These are phyloP conservation scores for Danio tinwini DNA, from an alignment of 2,797 vertebrate species.

Conservation along the genomic window DNA sequence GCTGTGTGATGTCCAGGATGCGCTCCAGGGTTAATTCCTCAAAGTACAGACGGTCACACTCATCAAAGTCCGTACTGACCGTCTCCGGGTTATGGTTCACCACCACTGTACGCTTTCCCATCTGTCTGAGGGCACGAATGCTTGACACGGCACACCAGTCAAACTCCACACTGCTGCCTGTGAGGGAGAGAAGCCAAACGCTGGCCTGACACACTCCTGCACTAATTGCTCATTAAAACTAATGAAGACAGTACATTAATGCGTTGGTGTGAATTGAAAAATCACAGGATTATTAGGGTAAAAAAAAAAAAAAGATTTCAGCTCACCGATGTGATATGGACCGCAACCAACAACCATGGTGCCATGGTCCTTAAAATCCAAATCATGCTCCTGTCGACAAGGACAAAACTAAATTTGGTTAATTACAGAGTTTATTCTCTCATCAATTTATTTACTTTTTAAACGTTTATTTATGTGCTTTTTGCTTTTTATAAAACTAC, in stretches of 20 bases:
- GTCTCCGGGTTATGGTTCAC: slow-evolving; percentile 98
- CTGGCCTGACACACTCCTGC: slow-evolving; percentile 27
- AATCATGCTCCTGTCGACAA: slow-evolving; percentile 86
- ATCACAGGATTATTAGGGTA: background rate
- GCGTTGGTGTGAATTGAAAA: slow-evolving; percentile 3
- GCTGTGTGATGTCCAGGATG: slow-evolving; percentile 92
- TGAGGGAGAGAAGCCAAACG: slow-evolving; percentile 3
- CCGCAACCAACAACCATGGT: slow-evolving; percentile 96
- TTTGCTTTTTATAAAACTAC: too few relatives aligned
- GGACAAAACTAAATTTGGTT: background rate
- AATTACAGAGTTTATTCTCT: too few relatives aligned
- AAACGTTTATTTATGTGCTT: too few relatives aligned
- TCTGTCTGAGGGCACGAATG: slow-evolving; percentile 88
- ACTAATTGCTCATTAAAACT: slow-evolving; percentile 46
- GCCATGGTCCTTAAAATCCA: slow-evolving; percentile 89
- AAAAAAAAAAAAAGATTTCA: background rate
- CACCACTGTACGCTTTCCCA: slow-evolving; percentile 89
- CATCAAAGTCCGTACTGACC: slow-evolving; percentile 96
- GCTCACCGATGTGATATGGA: slow-evolving; percentile 94
- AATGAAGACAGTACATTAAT: slow-evolving; percentile 20
- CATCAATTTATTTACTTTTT: too few relatives aligned
- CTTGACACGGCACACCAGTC: slow-evolving; percentile 97
- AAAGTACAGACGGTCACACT: slow-evolving; percentile 96
- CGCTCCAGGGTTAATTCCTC: slow-evolving; percentile 95
- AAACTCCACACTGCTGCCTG: slow-evolving; percentile 97